These are phyloP conservation scores for Esox niger DNA, from an alignment of 2,113 vertebrate genomes.

Conservation along the genomic window DNA sequence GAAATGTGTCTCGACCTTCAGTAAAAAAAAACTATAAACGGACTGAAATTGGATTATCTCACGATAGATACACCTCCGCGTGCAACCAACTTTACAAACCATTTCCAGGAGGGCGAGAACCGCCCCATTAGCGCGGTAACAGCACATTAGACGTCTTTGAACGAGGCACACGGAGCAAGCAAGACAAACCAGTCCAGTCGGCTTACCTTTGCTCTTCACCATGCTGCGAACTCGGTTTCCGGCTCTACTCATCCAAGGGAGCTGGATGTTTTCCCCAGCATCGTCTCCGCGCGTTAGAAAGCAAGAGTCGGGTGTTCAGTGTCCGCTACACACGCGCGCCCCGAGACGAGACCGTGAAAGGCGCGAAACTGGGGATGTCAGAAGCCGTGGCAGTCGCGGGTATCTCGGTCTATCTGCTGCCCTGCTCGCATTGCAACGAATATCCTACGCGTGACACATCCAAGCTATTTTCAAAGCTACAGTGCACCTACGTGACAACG, in stretches of 20 bases:
- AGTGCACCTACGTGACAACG: background rate
- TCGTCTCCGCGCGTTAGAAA: background rate
- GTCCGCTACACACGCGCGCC: background rate
- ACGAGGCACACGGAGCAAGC: too few relatives aligned
- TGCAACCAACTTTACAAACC: slow-evolving; percentile 6
- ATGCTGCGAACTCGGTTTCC: slow-evolving; percentile 32
- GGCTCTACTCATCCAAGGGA: slow-evolving; percentile 27
- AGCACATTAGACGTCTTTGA: background rate
- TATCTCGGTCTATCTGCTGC: background rate
- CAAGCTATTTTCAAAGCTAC: background rate
- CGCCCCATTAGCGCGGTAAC: background rate
- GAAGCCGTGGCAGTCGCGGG: background rate
- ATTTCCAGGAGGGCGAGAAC: background rate
- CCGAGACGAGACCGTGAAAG: background rate
- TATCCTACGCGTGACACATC: background rate
- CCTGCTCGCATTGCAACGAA: background rate
- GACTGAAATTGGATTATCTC: background rate
- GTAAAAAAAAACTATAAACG: background rate
- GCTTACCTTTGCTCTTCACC: slow-evolving; percentile 59
- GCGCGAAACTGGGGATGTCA: background rate
- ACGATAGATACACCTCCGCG: background rate
- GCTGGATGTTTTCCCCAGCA: slow-evolving; percentile 23
- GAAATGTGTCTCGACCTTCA: background rate
- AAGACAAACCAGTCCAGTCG: too few relatives aligned
- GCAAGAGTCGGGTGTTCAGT: background rate